Evolutionary conservation across 2,797 vertebrate genomes (phyloP), one percentile per base, ranked within the genome.

Genomic region (Oophaga sylvatica): DNA sequence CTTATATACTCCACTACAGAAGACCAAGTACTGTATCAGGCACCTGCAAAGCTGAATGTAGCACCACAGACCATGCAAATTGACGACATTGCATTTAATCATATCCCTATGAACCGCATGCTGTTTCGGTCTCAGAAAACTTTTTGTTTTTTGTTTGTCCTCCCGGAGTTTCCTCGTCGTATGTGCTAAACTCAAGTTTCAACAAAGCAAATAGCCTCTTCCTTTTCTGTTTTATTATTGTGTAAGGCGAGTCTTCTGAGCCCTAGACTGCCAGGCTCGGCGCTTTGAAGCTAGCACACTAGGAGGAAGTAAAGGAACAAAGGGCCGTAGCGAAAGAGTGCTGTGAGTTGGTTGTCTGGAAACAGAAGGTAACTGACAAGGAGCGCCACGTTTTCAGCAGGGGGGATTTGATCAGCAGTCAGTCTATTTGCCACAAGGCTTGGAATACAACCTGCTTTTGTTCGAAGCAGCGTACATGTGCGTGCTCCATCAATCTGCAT

Each of bases 181-280:
- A 71, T 65, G 15, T n/a, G 17, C 60, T 79, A 75, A 83, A 83
- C 75, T 48, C 9, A 35, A 60, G 84, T 67, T 41, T 87, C 77
- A 78, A 87, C 31, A 83, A 81, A 87, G 81, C 81, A 83, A 87
- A 87, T 79, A 87, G 81, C 53, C 63, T 88, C 70, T 70, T 87
- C 41, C 22, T 45, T 82, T 22, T 26, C 17, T 73, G 56, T 78
- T 35, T 67, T 67, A 83, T 85, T 82, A 81, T 81, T 82, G 73
- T 62, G 80, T 59, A 85, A 81, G 70, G 29, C 81, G 17, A 65
- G 68, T 77, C 79, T 89, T 78, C 56, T 41, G 15, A 86, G 87
- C 31, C 22, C 81, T 71, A 35, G 45, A 70, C 79, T 86, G 84
- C 45, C 71, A 78, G 79, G 35, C 84, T 2, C 19, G 5, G 70